Evolutionary conservation across 2,113 vertebrate species (phyloP), one percentile per base, ranked within the genome.

Genomic region (Polypterus senegalus): DNA sequence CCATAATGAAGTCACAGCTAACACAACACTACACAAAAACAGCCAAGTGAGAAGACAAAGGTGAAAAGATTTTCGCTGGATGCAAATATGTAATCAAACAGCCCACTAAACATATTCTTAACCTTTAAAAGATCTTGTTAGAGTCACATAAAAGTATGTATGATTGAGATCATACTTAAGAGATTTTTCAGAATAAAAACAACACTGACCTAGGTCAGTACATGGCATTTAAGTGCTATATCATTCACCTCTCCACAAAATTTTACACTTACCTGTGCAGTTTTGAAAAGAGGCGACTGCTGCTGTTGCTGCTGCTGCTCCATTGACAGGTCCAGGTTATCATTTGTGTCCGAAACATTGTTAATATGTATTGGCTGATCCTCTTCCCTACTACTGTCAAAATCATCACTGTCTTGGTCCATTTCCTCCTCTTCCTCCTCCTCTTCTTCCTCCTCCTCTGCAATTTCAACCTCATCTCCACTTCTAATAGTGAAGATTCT

Each of bases 351-450:
- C 59, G 91, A 82, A 71, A 91, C 78, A 76, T 79, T 90, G 76
- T 89, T 94, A 84, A 86, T 85, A 71, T 86, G 69, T 58, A 81
- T 73, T 68, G 80, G 77, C 62, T 91, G 69, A 62, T 93, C 92
- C 65, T 93, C 92, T 67, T 96, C 96, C 73, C 89, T 86, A 64
- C 88, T 89, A 63, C 94, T 97, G 75, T 97, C 94, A 74, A 94
- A 98, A 61, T 97, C 94, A 75, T 99, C 96, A 56, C 94, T 98
- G 78, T 98, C 94, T 81, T 99, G 94, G 83, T 99, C 96, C 96
- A 98, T 98, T 72, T 97, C 94, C 69, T 97, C 96, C 62, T 97
- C 93, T 3, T 93, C 94, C 63, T 92, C 92, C 70, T 74, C 67
- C 1, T 82, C 84, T 61, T 86, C 86, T 47, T 86, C 83, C 48